Evolutionary conservation across 2,113 vertebrate genomes (phyloP).

Genomic region (Clupea harengus): DNA sequence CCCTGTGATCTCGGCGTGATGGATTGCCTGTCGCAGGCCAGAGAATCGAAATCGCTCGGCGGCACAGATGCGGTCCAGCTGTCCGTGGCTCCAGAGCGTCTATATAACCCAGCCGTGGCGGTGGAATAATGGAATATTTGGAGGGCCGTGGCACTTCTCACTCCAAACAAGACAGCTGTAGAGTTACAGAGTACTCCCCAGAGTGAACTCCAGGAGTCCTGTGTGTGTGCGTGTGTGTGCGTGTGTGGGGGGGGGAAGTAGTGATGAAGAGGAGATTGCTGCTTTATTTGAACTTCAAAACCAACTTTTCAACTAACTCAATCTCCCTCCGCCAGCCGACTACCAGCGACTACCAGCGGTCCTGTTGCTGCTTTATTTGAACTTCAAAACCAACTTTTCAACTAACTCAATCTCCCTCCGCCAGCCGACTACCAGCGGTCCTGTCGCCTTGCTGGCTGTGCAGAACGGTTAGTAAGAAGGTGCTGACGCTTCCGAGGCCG

Average conservation of each 20-base stretch:
- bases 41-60: background rate
- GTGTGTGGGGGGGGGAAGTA: background rate
- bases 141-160: background rate
- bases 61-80: constrained; percentile 39
- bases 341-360: background rate
- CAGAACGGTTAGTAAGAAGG: background rate
- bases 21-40: constrained; percentile 57
- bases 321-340: background rate
- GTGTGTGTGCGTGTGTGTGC: background rate
- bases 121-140: constrained; percentile 14
- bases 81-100: constrained; percentile 27
- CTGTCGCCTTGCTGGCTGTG: background rate
- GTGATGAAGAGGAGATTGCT: background rate
- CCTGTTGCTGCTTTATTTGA: no score
- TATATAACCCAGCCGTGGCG: background rate
- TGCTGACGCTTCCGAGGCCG: background rate
- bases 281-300: constrained; percentile 3
- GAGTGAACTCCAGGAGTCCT: background rate
- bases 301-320: background rate
- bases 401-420: background rate
- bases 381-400: no score
- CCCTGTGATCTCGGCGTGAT: constrained; percentile 65
- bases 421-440: background rate
- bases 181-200: background rate
- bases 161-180: background rate